Conservation (phyloP, 2,113 vertebrate genomes). For the Cephalophus harveyi region DNA sequence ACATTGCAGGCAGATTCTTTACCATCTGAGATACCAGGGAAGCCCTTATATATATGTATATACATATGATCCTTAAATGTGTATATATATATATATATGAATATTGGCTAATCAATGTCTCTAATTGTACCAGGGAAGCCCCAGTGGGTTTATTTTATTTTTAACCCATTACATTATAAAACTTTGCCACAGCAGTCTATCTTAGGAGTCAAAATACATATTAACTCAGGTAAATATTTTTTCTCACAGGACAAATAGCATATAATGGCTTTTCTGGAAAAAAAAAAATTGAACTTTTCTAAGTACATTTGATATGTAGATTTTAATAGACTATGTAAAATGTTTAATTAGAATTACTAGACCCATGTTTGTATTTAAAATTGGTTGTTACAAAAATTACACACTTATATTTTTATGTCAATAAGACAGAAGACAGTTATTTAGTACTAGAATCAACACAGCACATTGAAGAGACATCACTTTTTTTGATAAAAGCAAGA, state of each 20-base stretch:
- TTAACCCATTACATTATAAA: not conserved
- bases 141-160: not conserved
- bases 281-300: not conserved
- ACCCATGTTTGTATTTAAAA: not conserved
- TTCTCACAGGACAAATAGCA: not conserved
- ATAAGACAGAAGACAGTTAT: not conserved
- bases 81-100: not conserved
- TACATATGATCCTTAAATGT: too few species aligned
- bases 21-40: not conserved
- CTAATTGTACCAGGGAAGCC: not conserved
- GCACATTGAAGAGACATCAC: not conserved
- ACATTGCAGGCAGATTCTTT: not conserved
- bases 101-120: not conserved
- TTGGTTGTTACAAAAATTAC: not conserved
- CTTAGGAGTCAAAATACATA: not conserved
- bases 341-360: not conserved
- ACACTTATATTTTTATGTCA: not conserved
- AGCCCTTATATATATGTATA: not conserved
- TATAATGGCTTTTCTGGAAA: not conserved
- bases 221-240: not conserved
- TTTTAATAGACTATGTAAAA: not conserved
- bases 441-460: not conserved
- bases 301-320: not conserved
- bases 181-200: not conserved
- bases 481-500: slow-evolving; percentile 57